These are phyloP conservation scores for Danionella dracula DNA, from an alignment of 2,797 vertebrate genomes.

Conservation along the genomic window DNA sequence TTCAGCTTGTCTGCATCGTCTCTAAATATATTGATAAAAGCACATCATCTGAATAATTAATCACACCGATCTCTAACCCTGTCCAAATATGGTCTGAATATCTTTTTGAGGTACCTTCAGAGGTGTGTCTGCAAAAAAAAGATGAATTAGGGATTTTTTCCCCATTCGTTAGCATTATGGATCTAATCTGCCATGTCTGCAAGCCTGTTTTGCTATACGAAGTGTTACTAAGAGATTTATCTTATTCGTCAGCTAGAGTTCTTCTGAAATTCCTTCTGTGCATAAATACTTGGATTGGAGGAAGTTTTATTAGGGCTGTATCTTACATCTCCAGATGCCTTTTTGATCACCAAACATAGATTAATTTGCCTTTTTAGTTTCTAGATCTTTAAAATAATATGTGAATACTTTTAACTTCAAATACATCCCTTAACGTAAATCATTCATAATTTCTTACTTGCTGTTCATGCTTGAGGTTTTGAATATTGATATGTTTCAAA, in stretches of 20 bases:
- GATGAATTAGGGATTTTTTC: slow-evolving; percentile 17
- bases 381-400: no score
- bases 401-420: no score
- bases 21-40: slow-evolving; percentile 25
- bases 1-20: slow-evolving; percentile 3
- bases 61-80: not conserved
- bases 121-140: slow-evolving; percentile 35
- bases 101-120: slow-evolving; percentile 17
- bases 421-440: no score
- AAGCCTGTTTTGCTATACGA: slow-evolving; percentile 30
- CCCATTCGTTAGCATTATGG: slow-evolving; percentile 29
- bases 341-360: no score
- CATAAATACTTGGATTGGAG: slow-evolving; percentile 8
- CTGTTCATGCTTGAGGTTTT: no score
- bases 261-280: slow-evolving; percentile 17
- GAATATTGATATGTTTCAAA: no score
- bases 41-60: slow-evolving; percentile 25
- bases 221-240: slow-evolving; percentile 34
- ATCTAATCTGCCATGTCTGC: slow-evolving; percentile 37
- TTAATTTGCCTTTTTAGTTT: no score
- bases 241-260: slow-evolving; percentile 9
- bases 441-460: no score
- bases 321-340: not conserved
- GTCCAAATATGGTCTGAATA: slow-evolving; percentile 19
- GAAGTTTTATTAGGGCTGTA: not conserved